Evolutionary conservation across 2,888 invertebrate species (phyloP).

Genomic region (Bellardia pandia): DNA sequence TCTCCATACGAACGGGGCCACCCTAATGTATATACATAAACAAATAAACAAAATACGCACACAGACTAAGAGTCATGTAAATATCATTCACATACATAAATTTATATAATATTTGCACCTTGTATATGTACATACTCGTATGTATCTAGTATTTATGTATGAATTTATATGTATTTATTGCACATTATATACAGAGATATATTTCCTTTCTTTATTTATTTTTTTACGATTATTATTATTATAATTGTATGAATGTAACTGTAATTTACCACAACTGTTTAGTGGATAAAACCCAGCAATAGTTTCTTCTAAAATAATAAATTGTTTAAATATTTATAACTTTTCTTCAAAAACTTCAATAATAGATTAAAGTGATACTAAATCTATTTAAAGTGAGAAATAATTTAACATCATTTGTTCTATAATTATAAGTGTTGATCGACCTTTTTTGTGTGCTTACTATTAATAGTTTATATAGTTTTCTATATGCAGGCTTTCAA

Average conservation of each 20-base stretch:
- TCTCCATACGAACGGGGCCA: no score
- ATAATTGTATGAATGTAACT: neutral
- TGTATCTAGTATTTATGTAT: neutral
- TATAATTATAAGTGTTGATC: no score
- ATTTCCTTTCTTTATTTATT: neutral
- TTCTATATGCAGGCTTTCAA: no score
- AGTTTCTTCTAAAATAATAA: neutral
- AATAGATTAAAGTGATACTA: neutral
- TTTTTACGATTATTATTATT: neutral
- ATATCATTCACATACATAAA: neutral
- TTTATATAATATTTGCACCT: neutral
- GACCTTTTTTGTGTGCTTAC: no score
- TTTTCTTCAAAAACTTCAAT: no score
- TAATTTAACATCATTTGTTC: no score
- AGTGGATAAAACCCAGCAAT: neutral
- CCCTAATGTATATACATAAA: neutral
- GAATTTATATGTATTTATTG: neutral
- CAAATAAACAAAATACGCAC: neutral
- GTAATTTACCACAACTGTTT: conserved; percentile 1
- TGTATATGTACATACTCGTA: neutral
- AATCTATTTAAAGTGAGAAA: no score
- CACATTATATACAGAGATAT: neutral
- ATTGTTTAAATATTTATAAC: no score
- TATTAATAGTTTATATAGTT: no score
- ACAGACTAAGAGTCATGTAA: conserved; percentile 2